Percentiles rank a stretch among this genome's conserved stretches.
These are phyloP conservation scores for Garrulus glandarius DNA, from an alignment of 2,797 vertebrate species.

Conservation along the genomic window DNA sequence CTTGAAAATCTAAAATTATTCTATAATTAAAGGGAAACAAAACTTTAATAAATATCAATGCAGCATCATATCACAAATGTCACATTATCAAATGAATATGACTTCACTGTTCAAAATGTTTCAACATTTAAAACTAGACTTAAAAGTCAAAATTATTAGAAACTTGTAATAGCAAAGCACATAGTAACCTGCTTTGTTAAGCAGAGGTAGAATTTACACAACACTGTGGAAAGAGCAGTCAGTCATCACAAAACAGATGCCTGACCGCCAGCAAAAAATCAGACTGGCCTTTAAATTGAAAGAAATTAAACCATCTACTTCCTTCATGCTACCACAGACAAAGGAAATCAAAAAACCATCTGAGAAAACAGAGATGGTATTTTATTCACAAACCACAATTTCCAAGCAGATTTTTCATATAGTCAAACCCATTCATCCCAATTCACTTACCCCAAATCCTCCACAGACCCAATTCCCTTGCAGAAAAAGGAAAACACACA, in stretches of 20 bases:
- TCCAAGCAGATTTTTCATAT: not conserved
- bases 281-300: not conserved
- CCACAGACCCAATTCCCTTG: not conserved
- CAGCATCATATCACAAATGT: not conserved
- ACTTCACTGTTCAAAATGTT: not conserved
- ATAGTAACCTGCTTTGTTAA: not conserved
- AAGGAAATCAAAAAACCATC: not conserved
- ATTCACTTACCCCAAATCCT: not conserved
- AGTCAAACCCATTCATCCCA: not conserved
- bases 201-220: not conserved
- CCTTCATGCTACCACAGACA: not conserved
- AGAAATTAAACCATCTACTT: not conserved
- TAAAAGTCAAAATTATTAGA: not conserved
- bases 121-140: not conserved
- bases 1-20: not conserved
- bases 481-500: not conserved
- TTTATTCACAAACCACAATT: not conserved
- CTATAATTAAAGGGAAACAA: not conserved
- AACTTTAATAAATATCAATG: not conserved
- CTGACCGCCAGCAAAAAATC: not conserved
- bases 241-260: not conserved
- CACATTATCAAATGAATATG: not conserved
- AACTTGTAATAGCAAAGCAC: not conserved
- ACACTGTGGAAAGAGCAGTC: not conserved
- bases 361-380: not conserved